A percentile compares a stretch with the other conserved stretches of the same genome.
Evolutionary conservation across 2,113 vertebrate species (phyloP).

Genomic region (Gambusia holbrooki): DNA sequence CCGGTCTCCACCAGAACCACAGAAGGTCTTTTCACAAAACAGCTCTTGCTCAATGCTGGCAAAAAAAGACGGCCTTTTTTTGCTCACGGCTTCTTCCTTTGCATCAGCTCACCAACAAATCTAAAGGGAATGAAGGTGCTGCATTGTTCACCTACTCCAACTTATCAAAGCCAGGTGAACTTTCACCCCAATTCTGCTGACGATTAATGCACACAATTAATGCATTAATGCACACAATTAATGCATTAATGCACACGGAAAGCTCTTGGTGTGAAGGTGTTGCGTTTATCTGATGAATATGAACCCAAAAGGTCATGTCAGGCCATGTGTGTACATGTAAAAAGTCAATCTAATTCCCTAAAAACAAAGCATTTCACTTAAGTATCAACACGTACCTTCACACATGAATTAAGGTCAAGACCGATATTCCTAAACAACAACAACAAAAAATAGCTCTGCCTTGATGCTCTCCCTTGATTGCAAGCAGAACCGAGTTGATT

Average conservation of each 20-base stretch:
- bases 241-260: background rate
- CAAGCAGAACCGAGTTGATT: slow-evolving; percentile 25
- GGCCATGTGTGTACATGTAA: background rate
- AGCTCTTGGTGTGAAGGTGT: background rate
- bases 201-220: background rate
- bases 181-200: background rate
- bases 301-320: background rate
- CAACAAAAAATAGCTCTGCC: slow-evolving; percentile 16
- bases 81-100: background rate
- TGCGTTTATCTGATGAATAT: background rate
- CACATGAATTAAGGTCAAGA: slow-evolving; percentile 34
- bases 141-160: background rate
- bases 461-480: slow-evolving; percentile 18
- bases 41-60: background rate
- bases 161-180: background rate
- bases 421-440: slow-evolving; percentile 35
- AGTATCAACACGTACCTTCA: slow-evolving; percentile 38
- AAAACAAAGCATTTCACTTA: slow-evolving; percentile 20
- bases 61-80: background rate
- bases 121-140: background rate
- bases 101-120: background rate
- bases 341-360: slow-evolving; percentile 22
- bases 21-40: background rate
- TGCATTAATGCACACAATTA: background rate
- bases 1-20: background rate